Evolutionary conservation across 2,797 vertebrate genomes (phyloP).

Genomic region (Myiothlypis coronata): DNA sequence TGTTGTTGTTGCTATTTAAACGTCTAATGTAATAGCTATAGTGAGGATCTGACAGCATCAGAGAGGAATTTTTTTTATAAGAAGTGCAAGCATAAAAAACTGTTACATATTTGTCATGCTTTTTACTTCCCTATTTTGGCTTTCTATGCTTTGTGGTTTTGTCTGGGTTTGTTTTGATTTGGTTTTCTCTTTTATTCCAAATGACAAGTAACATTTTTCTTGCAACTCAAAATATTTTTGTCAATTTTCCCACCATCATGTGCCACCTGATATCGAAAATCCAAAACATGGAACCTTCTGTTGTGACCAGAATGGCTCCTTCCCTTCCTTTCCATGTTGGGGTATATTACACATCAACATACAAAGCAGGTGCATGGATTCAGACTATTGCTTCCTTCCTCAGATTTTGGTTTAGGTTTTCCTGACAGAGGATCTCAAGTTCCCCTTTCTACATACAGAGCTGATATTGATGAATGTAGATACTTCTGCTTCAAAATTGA

Average conservation of each 20-base stretch:
- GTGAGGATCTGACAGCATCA: neutral
- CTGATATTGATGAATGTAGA: neutral
- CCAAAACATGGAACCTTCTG: neutral
- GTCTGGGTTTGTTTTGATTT: neutral
- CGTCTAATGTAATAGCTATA: neutral
- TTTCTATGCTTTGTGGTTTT: neutral
- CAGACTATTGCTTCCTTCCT: neutral
- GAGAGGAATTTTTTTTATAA: neutral
- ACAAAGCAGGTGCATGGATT: neutral
- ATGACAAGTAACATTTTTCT: neutral
- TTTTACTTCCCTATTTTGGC: neutral
- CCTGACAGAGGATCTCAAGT: neutral
- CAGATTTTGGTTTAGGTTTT: neutral
- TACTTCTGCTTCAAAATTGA: neutral
- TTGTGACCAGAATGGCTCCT: neutral
- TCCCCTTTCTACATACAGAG: neutral
- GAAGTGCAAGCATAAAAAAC: neutral
- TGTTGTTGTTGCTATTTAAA: neutral
- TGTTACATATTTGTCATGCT: neutral
- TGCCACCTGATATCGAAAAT: neutral
- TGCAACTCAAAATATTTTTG: neutral
- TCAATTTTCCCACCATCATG: neutral
- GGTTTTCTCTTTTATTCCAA: neutral
- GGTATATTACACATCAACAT: neutral
- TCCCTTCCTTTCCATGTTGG: neutral